Conservation (phyloP, 2,113 vertebrate genomes). For the Phaethon lepturus region DNA sequence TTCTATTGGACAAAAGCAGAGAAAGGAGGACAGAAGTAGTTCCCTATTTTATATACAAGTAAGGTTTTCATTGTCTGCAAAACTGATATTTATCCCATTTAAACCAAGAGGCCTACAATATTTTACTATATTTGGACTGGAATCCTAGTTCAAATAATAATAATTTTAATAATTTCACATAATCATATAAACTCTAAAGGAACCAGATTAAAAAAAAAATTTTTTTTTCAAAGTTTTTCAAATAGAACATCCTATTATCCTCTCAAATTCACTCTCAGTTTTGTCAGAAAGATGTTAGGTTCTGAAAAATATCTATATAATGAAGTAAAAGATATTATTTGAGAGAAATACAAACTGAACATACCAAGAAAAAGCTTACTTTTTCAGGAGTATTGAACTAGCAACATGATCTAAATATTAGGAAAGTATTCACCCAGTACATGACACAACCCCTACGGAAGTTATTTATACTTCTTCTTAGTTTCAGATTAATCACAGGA, state of each 20-base stretch:
- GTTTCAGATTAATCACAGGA: not conserved
- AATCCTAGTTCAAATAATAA: not conserved
- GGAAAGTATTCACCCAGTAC: not conserved
- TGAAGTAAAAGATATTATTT: not conserved
- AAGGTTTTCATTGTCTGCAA: not conserved
- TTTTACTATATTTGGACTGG: not conserved
- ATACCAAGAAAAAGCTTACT: not conserved
- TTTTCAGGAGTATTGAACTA: not conserved
- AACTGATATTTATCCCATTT: not conserved
- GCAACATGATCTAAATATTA: not conserved
- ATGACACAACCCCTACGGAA: not conserved
- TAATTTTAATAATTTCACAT: not conserved
- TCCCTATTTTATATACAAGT: not conserved
- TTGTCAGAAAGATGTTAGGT: not conserved
- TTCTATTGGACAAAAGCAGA: not conserved
- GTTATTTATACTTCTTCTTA: not conserved
- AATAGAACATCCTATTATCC: not conserved
- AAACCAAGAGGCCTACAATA: not conserved
- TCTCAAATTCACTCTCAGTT: not conserved
- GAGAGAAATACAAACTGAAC: not conserved
- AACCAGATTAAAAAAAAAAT: rapidly evolving
- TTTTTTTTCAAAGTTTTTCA: not conserved
- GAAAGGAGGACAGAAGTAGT: not conserved
- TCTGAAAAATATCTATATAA: not conserved
- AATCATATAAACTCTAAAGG: not conserved